Evolutionary conservation across 2,797 vertebrate species (phyloP).

Genomic region (Chiloscyllium punctatum): DNA sequence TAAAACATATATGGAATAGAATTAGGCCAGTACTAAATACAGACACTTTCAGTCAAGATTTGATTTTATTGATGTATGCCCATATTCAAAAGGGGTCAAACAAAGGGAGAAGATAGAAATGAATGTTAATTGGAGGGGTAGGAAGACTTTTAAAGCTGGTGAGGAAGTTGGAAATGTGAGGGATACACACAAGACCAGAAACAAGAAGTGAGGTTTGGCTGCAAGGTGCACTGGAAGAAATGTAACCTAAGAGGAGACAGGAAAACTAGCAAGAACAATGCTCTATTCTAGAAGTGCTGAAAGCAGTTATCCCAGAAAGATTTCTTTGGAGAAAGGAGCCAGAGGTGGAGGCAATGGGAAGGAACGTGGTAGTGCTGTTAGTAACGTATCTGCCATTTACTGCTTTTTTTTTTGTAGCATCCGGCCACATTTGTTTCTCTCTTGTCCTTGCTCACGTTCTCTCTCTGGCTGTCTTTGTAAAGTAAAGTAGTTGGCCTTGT

Average conservation of each 20-base stretch:
- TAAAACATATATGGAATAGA: neutral
- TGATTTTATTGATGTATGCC: neutral
- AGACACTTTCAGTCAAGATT: neutral
- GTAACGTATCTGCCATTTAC: neutral
- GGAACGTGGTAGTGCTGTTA: neutral
- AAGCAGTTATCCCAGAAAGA: neutral
- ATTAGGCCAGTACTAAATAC: neutral
- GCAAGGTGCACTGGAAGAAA: neutral
- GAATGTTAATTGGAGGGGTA: neutral
- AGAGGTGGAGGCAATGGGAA: neutral
- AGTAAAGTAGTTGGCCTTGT: neutral
- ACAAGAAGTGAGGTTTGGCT: no score
- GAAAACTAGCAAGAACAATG: neutral
- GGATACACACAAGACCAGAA: neutral
- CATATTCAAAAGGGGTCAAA: neutral
- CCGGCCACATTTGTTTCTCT: neutral
- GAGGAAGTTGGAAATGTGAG: neutral
- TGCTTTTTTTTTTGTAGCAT: neutral
- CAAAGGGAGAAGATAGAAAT: neutral
- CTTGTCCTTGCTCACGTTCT: neutral
- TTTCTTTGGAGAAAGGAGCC: neutral
- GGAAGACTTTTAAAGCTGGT: neutral
- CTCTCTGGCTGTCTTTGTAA: neutral
- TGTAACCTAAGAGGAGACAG: neutral
- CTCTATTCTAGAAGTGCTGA: neutral